These are phyloP conservation scores for Poliocrania exsul DNA, from an alignment of 2,797 vertebrate species.

Conservation along the genomic window DNA sequence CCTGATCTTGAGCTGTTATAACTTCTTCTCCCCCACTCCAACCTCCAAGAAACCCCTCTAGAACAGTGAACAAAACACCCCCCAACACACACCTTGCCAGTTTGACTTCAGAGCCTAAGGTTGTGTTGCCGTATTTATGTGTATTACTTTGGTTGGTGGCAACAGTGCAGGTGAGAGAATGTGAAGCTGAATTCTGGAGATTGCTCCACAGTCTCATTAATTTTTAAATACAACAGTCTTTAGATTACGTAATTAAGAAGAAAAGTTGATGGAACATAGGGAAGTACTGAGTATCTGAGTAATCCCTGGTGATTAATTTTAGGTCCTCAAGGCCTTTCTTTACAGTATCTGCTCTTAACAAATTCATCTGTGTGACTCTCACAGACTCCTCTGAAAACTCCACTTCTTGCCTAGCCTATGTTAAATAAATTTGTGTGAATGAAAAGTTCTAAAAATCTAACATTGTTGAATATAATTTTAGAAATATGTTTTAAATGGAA, in stretches of 20 bases:
- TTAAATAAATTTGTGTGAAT: background rate
- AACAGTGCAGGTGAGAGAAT: background rate
- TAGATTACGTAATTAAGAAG: background rate
- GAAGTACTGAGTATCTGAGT: background rate
- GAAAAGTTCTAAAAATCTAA: background rate
- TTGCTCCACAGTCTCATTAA: background rate
- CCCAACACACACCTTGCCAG: background rate
- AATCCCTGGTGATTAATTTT: background rate
- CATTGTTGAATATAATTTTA: background rate
- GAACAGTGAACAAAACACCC: background rate
- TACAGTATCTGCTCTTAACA: background rate
- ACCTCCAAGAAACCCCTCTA: rapidly evolving
- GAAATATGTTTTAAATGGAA: background rate
- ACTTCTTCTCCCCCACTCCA: background rate
- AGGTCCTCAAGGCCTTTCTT: background rate
- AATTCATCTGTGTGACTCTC: background rate
- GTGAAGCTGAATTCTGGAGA: background rate
- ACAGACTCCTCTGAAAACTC: background rate
- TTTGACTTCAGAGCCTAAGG: background rate
- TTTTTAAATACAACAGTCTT: background rate
- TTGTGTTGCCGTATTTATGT: background rate
- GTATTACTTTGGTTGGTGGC: background rate
- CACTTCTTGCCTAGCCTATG: background rate
- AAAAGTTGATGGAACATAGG: background rate
- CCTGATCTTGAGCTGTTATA: background rate